A percentile compares a stretch with the other conserved stretches of the same genome.
Evolutionary conservation across 1,140 invertebrate genomes (phyloP).

Genomic region (Nebria ingens): DNA sequence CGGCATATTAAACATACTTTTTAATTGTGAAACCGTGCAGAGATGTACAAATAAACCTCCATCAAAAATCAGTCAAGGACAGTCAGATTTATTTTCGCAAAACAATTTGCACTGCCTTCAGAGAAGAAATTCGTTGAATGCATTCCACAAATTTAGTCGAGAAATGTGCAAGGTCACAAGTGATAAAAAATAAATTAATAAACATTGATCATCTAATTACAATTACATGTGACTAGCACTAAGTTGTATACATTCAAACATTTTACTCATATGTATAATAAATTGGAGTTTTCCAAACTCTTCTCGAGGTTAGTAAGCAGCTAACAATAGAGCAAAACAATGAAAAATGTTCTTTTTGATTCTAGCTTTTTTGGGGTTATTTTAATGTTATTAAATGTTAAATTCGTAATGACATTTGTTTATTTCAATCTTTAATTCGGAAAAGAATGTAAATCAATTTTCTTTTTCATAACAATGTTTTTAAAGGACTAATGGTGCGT

Average conservation of each 20-base stretch:
- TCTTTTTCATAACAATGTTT: too few species aligned
- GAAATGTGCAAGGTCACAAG: background rate
- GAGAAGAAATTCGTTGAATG: background rate
- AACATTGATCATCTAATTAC: background rate
- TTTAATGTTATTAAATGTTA: too few species aligned
- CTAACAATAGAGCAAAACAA: too few species aligned
- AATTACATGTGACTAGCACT: slow-evolving; percentile 1
- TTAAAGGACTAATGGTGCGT: too few species aligned
- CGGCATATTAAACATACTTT: too few species aligned
- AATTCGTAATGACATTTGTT: too few species aligned
- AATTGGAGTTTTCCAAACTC: background rate
- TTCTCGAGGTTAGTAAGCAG: too few species aligned
- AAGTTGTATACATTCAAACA: background rate
- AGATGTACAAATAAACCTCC: background rate
- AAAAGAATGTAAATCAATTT: too few species aligned
- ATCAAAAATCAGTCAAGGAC: background rate
- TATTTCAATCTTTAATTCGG: too few species aligned
- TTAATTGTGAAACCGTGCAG: background rate
- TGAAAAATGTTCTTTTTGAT: too few species aligned
- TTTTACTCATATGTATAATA: background rate
- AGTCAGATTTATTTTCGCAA: background rate
- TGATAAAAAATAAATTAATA: slow-evolving; percentile 1
- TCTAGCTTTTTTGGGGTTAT: too few species aligned
- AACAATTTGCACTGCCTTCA: background rate
- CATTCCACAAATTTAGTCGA: background rate